These are phyloP conservation scores for Lasiommata megera DNA, from an alignment of 2,888 invertebrate genomes.

Conservation along the genomic window DNA sequence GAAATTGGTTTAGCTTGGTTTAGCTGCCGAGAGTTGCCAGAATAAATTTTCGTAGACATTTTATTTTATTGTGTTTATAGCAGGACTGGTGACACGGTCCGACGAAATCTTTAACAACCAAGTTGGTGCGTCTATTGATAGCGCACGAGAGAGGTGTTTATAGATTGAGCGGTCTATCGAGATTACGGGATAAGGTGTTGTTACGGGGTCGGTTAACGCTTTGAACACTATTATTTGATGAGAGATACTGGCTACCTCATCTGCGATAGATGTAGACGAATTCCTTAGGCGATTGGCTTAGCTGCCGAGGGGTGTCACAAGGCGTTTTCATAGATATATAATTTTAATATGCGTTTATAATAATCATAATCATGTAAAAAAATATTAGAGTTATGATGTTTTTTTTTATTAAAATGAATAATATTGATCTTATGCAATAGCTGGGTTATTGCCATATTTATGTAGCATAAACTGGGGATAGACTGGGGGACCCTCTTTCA, in stretches of 20 bases:
- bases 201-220: conserved; percentile 26
- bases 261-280: conserved; percentile 44
- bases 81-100: too few relatives aligned
- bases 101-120: background rate
- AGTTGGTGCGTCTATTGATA: background rate
- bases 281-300: conserved; percentile 52
- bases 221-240: conserved; percentile 38
- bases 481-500: too few relatives aligned
- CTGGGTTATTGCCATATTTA: too few relatives aligned
- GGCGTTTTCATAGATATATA: background rate
- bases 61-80: too few relatives aligned
- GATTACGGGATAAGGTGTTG: conserved; percentile 27
- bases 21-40: conserved; percentile 28
- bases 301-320: conserved; percentile 22
- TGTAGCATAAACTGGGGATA: too few relatives aligned
- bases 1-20: conserved; percentile 52
- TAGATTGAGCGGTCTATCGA: conserved; percentile 27
- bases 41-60: background rate
- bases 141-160: conserved; percentile 18
- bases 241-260: conserved; percentile 44
- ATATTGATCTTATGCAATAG: too few relatives aligned
- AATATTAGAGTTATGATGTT: too few relatives aligned
- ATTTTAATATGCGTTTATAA: too few relatives aligned
- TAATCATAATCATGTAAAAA: too few relatives aligned
- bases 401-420: too few relatives aligned